These are phyloP conservation scores for Trichogramma pretiosum DNA, from an alignment of 1,140 invertebrate species.

Conservation along the genomic window DNA sequence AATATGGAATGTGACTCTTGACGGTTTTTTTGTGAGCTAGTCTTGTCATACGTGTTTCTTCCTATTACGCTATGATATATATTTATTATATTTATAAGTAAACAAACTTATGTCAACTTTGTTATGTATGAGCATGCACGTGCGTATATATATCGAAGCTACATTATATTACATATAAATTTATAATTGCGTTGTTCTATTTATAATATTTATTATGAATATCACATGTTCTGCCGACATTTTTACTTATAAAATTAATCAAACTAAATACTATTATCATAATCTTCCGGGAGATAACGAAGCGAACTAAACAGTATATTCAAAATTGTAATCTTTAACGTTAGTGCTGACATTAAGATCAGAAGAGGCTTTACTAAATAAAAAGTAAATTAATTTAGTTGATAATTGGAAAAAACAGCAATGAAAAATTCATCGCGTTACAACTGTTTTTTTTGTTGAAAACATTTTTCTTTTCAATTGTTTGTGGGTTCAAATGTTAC, in stretches of 20 bases:
- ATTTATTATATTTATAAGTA: conserved; percentile 31
- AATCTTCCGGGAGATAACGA: too few relatives aligned
- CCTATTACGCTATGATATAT: conserved; percentile 34
- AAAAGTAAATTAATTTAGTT: too few relatives aligned
- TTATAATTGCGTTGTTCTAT: conserved; percentile 47
- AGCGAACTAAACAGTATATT: conserved; percentile 7
- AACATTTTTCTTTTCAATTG: too few relatives aligned
- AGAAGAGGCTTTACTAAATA: too few relatives aligned
- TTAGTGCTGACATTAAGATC: conserved; percentile 15
- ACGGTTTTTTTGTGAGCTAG: conserved; percentile 43
- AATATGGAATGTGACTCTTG: too few relatives aligned
- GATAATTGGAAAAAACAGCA: too few relatives aligned
- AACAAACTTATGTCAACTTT: conserved; percentile 22
- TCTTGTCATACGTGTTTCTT: conserved; percentile 42
- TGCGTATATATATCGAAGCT: conserved; percentile 25
- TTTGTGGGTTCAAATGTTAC: too few relatives aligned
- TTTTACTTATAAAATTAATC: too few relatives aligned
- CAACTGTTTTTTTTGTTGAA: too few relatives aligned
- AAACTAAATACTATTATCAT: too few relatives aligned
- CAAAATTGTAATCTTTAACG: conserved; percentile 6
- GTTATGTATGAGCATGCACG: conserved; percentile 14
- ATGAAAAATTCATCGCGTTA: too few relatives aligned
- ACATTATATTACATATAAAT: conserved; percentile 39
- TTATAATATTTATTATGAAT: conserved; percentile 45
- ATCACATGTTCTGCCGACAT: conserved; percentile 18